Conservation (phyloP, 2,888 invertebrate species). For the Spialia ferax region DNA sequence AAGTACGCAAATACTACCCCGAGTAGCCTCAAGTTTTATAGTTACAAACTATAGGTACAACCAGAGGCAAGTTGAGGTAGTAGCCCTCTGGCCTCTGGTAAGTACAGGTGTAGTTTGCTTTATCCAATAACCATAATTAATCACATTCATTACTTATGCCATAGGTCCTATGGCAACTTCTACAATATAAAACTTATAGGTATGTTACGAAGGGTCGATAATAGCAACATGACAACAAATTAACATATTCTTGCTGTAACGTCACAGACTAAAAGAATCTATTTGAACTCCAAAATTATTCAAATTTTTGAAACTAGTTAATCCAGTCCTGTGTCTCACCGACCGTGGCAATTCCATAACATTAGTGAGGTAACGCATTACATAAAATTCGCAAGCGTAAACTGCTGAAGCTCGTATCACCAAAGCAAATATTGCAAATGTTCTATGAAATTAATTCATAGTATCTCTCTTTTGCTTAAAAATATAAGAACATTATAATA, state of each 20-base stretch:
- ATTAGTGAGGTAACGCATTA: slow-evolving; percentile 12
- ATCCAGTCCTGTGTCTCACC: slow-evolving; percentile 7
- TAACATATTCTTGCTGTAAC: neutral
- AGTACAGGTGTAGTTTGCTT: too few species aligned
- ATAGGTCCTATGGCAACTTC: too few species aligned
- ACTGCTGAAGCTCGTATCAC: neutral
- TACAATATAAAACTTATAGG: too few species aligned
- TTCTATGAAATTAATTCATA: neutral
- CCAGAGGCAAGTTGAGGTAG: too few species aligned
- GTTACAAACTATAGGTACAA: too few species aligned
- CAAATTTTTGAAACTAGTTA: slow-evolving; percentile 26
- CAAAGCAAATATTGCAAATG: neutral
- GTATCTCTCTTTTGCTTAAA: too few species aligned
- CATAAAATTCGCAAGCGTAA: neutral
- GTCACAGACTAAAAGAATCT: slow-evolving; percentile 1
- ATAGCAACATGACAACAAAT: neutral
- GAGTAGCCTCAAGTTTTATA: too few species aligned
- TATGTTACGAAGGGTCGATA: neutral
- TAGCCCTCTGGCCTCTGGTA: too few species aligned
- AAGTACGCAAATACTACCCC: too few species aligned
- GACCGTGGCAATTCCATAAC: neutral
- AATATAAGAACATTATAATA: too few species aligned
- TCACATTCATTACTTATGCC: too few species aligned
- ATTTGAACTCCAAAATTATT: slow-evolving; percentile 23
- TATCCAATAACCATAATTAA: too few species aligned